Evolutionary conservation across 2,113 vertebrate species (phyloP).

Genomic region (Chiloscyllium plagiosum): DNA sequence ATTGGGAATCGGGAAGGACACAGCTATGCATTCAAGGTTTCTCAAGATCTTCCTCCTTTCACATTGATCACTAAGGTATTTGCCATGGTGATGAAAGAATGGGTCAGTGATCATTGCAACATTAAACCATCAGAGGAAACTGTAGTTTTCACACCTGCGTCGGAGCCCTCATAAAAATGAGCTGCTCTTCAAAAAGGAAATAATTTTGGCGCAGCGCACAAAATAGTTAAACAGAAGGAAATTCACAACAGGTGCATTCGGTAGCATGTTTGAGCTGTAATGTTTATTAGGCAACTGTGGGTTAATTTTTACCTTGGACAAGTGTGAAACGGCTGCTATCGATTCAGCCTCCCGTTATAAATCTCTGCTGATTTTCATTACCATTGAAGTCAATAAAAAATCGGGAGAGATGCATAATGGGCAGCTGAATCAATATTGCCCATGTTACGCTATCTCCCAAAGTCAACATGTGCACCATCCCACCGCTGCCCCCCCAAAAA

Average conservation of each 20-base stretch:
- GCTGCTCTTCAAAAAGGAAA: neutral
- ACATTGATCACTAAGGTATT: neutral
- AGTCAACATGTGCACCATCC: neutral
- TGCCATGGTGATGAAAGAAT: conserved; percentile 12
- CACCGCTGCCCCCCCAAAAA: no score
- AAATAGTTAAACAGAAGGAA: neutral
- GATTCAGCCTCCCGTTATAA: conserved; percentile 12
- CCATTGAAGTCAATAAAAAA: conserved; percentile 31
- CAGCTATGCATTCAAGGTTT: neutral
- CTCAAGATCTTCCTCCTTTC: neutral
- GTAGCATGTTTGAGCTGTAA: neutral
- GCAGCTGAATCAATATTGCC: conserved; percentile 25
- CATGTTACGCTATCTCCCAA: neutral
- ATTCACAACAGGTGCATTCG: neutral
- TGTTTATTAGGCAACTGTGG: neutral
- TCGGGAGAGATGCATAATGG: neutral
- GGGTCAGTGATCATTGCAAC: neutral
- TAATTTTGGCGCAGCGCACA: neutral
- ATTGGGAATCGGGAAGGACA: neutral
- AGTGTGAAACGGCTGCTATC: neutral
- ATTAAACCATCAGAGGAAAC: neutral
- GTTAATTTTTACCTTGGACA: neutral
- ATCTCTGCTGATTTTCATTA: conserved; percentile 15
- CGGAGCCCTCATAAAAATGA: neutral
- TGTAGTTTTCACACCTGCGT: neutral